Percentiles rank a stretch among this genome's conserved stretches.
Evolutionary conservation across 2,888 invertebrate species (phyloP).

Genomic region (Tuta absoluta): DNA sequence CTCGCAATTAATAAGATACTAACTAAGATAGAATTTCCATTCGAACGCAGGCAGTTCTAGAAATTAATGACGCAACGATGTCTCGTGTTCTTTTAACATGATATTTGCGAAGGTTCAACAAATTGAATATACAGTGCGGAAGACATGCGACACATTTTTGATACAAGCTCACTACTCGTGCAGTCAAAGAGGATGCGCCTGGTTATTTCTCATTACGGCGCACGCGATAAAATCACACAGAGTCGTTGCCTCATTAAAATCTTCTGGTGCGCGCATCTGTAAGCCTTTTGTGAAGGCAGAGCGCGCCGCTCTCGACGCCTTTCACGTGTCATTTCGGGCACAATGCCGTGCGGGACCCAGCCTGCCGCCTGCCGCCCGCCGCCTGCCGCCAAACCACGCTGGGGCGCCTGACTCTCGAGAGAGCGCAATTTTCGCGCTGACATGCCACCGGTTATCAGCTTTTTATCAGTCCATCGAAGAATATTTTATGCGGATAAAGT

Average conservation of each 20-base stretch:
- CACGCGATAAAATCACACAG: constrained; percentile 80
- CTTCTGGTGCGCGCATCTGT: constrained; percentile 80
- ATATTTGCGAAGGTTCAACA: constrained; percentile 40
- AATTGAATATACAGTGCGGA: neutral
- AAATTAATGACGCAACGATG: neutral
- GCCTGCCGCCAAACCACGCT: constrained; percentile 24
- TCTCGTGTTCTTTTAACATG: constrained; percentile 8
- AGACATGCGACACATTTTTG: constrained; percentile 50
- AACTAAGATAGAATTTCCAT: neutral
- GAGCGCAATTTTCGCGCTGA: constrained; percentile 67
- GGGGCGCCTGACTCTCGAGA: too few relatives aligned
- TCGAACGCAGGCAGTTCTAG: neutral
- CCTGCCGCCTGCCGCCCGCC: constrained; percentile 36
- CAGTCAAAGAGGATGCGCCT: constrained; percentile 78
- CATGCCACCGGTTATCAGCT: constrained; percentile 55
- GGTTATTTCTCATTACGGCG: constrained; percentile 80
- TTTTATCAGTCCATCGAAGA: constrained; percentile 68
- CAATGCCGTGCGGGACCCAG: constrained; percentile 64
- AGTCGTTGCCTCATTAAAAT: constrained; percentile 82
- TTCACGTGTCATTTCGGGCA: constrained; percentile 80
- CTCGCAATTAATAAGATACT: neutral
- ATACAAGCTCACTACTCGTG: constrained; percentile 57
- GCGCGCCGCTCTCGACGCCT: constrained; percentile 75
- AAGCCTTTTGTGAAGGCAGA: constrained; percentile 78
- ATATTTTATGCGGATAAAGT: constrained; percentile 53